A percentile compares a stretch with the other conserved stretches of the same genome.
phyloP scores from a whole-genome alignment of 1,140 invertebrate species.

The Cepaea nemoralis region DNA sequence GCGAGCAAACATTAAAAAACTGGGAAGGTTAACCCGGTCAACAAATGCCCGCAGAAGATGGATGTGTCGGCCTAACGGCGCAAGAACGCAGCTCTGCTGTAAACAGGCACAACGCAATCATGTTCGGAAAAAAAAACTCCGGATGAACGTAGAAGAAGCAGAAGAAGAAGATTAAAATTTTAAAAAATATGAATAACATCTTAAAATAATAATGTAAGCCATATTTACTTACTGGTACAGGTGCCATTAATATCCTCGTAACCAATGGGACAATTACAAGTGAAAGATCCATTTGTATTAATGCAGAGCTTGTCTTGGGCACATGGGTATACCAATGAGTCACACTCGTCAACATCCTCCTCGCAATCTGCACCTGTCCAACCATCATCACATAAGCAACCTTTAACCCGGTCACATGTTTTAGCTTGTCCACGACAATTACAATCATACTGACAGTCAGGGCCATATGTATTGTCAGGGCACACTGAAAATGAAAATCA shows the following conservation, averaged over 20 bases:
- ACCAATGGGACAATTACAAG: slow-evolving; percentile 72
- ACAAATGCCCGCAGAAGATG: too few species aligned
- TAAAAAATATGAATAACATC: background rate
- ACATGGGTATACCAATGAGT: background rate
- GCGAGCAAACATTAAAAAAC: too few species aligned
- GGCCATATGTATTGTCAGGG: slow-evolving; percentile 19
- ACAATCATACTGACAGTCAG: slow-evolving; percentile 29
- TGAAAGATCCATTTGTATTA: slow-evolving; percentile 83
- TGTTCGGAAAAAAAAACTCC: too few species aligned
- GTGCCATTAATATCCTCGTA: slow-evolving; percentile 15
- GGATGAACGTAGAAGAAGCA: too few species aligned
- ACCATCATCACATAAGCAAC: slow-evolving; percentile 31
- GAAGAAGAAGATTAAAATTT: too few species aligned
- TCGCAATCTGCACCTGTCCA: slow-evolving; percentile 38
- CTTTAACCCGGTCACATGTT: slow-evolving; percentile 33
- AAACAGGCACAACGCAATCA: too few species aligned
- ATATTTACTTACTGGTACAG: slow-evolving; percentile 36
- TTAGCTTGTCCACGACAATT: slow-evolving; percentile 31
- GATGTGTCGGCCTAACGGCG: too few species aligned
- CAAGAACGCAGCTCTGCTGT: too few species aligned
- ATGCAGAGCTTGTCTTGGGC: slow-evolving; percentile 84
- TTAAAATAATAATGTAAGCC: background rate
- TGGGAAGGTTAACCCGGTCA: too few species aligned
- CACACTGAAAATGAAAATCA: slow-evolving; percentile 1
- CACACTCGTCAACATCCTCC: slow-evolving; percentile 41